phyloP scores from a whole-genome alignment of 1,140 invertebrate genomes.

The Maconellicoccus hirsutus region DNA sequence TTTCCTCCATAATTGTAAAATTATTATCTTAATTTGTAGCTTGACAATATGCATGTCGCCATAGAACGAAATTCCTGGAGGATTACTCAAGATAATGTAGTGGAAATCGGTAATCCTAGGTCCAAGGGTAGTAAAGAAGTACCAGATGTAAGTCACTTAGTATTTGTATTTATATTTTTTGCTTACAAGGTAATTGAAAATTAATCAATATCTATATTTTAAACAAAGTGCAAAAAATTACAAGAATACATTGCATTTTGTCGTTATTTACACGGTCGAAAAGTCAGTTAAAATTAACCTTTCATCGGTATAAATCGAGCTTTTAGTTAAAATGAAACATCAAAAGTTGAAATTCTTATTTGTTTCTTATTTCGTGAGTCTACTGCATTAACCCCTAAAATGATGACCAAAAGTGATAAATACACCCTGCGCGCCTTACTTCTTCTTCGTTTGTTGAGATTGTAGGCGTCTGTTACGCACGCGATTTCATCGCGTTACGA shows the following conservation, averaged over 20 bases:
- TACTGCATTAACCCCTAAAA: neutral
- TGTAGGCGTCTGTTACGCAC: neutral
- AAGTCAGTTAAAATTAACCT: too few relatives aligned
- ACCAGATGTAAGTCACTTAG: neutral
- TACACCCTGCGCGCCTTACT: neutral
- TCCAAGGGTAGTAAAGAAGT: constrained; percentile 41
- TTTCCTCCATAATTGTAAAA: too few relatives aligned
- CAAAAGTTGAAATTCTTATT: neutral
- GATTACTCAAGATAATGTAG: constrained; percentile 73
- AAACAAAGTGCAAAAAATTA: too few relatives aligned
- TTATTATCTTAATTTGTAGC: too few relatives aligned
- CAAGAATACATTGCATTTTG: too few relatives aligned
- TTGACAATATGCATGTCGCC: constrained; percentile 55
- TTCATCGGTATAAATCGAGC: neutral
- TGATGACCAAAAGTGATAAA: constrained; percentile 5
- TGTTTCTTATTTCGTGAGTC: neutral
- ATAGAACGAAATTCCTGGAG: constrained; percentile 73
- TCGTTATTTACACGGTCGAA: too few relatives aligned
- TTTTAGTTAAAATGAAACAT: neutral
- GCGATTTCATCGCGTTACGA: constrained; percentile 5
- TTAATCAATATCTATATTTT: too few relatives aligned
- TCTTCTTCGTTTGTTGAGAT: neutral
- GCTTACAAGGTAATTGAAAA: too few relatives aligned
- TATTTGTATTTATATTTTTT: too few relatives aligned
- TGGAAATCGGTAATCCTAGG: constrained; percentile 73